Conservation (phyloP, 2,113 vertebrate species). For the Strix uralensis region DNA sequence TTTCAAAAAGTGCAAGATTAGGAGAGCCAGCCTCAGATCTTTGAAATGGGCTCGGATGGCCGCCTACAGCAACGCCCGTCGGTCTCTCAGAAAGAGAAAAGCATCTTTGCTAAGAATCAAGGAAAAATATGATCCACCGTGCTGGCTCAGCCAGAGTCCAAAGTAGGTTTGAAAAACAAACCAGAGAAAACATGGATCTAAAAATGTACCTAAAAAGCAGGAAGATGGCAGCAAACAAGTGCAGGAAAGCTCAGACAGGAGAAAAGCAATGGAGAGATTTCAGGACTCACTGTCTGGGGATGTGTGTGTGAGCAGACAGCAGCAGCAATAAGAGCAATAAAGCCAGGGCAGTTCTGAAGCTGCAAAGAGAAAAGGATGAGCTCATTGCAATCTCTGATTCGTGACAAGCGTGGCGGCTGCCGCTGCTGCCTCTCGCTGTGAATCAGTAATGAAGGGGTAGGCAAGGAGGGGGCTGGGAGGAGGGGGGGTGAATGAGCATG, state of each 20-base stretch:
- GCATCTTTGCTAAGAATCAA: conserved; percentile 66
- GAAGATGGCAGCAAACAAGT: conserved; percentile 56
- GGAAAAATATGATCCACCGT: conserved; percentile 49
- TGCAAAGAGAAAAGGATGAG: conserved; percentile 81
- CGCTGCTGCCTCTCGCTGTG: conserved; percentile 71
- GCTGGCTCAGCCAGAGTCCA: conserved; percentile 34
- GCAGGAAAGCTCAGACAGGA: conserved; percentile 16
- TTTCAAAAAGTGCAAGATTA: conserved; percentile 37
- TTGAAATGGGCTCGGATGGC: conserved; percentile 3
- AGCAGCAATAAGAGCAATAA: conserved; percentile 53
- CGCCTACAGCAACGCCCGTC: conserved; percentile 51
- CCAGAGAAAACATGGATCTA: conserved; percentile 64
- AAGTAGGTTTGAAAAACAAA: conserved; percentile 31
- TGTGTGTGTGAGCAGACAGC: conserved; percentile 3
- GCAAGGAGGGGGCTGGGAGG: conserved; percentile 69
- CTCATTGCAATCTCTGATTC: conserved; percentile 79
- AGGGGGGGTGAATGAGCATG: conserved; percentile 76
- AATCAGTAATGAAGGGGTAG: conserved; percentile 80
- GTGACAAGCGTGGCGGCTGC: conserved; percentile 55
- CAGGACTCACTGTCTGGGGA: conserved; percentile 32
- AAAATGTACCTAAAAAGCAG: conserved; percentile 43
- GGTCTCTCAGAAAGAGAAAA: conserved; percentile 30
- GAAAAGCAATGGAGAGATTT: neutral
- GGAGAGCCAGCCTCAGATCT: conserved; percentile 55
- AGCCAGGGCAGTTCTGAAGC: conserved; percentile 67